Evolutionary conservation across 2,888 invertebrate species (phyloP), one percentile per base, ranked within the genome.

Genomic region (Lumbricus terrestris): DNA sequence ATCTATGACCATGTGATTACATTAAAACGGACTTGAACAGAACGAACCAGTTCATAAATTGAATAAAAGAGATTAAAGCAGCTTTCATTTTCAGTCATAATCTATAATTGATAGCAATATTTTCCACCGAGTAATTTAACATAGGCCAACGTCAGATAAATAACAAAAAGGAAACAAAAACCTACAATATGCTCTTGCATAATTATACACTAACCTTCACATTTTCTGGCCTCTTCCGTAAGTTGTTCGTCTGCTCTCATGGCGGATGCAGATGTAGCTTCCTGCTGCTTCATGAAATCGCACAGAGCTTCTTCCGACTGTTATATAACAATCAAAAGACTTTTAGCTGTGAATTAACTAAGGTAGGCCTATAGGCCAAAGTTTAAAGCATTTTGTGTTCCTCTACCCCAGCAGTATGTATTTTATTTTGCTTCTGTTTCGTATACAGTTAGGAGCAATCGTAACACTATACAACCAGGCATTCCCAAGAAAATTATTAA

Each of bases 271-370:
- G 85, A 85, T 6, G 85, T 85, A 18, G 85, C 34, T 85, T 85
- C 85, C 37, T 85, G 85, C 35, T 85, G 85, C 37, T 85, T 85
- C 85, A 85, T 85, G 85, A 85, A 85, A 29, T 85, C 85, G 85
- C 35, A 85, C n/a, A 85, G 35, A 16, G 34, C 85, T 35, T 85
- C 85, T 18, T 85, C 85, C 6, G 85, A 85, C 85, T 85, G n/a
- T 23, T 85, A 0, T 1, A 85, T 13, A 37, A 34, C 85, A 85
- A 85, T 35, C 34, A 85, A 85, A 85, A 85, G 2, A 34, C 20
- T 23, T 5, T 85, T 34, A 47, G 47, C 34, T 35, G 15, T 23
- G 34, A 15, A 34, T 20, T 18, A 35, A 83, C 34, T 1, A 85
- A 85, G 20, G 37, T 85, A 47, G 18, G 1, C 6, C 42, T 42